These are phyloP conservation scores for Ailuropoda melanoleuca DNA, from an alignment of 2,113 vertebrate genomes.

Conservation along the genomic window DNA sequence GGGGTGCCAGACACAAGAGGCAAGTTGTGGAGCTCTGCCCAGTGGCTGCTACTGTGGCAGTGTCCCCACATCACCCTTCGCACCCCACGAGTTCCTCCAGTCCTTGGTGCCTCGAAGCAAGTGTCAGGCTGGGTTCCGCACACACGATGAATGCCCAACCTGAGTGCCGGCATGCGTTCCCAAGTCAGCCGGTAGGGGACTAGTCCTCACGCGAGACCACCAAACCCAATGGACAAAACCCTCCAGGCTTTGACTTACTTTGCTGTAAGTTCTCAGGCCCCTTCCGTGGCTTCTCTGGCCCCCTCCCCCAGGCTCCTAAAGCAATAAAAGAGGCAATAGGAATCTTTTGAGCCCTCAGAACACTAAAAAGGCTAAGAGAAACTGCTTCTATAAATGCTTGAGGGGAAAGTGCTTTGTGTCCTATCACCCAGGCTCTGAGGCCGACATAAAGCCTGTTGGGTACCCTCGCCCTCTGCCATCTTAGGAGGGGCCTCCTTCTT, in stretches of 20 bases:
- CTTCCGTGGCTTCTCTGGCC: not conserved
- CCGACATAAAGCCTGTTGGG: not conserved
- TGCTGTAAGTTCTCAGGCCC: not conserved
- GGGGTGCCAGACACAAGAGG: not conserved
- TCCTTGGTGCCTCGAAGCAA: not conserved
- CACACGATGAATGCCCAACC: fast-evolving
- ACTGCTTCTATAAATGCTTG: not conserved
- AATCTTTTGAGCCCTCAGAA: not conserved
- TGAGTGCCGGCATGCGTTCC: not conserved
- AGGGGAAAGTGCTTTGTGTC: not conserved
- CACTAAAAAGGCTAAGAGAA: not conserved
- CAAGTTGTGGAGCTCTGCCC: not conserved
- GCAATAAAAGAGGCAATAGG: not conserved
- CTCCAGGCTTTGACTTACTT: not conserved
- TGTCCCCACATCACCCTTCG: not conserved
- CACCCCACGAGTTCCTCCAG: not conserved
- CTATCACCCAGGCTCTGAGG: not conserved
- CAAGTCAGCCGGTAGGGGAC: not conserved
- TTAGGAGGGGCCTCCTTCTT: not conserved
- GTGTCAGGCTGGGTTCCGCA: not conserved
- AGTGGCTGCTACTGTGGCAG: not conserved
- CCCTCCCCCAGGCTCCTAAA: not conserved
- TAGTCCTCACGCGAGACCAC: not conserved
- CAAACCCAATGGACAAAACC: not conserved
- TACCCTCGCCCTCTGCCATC: not conserved